Base-by-base conservation (phyloP, 2,888 invertebrate genomes). In the Lasioglossum marginatum region DNA sequence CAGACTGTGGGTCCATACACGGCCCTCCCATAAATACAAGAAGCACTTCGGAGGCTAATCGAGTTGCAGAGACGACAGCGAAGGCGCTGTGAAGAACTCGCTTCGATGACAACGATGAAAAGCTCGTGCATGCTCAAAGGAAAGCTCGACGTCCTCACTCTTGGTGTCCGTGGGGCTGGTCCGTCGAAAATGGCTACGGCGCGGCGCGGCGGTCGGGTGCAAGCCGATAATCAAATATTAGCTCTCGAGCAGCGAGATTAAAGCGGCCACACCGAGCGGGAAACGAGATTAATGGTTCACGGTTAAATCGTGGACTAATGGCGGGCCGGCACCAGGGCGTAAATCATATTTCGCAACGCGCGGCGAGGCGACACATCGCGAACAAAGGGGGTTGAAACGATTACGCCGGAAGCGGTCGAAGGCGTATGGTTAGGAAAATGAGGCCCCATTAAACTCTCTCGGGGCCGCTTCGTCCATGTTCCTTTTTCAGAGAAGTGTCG, bases 331-430 rank as follows among this genome's bases (percentile, higher is more conserved):
- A 48, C 31, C 27, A 34, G 27, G 60, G 52, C 81, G 84, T 84
- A 84, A 84, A 84, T 84, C 84, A 84, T 60, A 71, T 84, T 84
- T 84, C 75, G 81, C 74, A 84, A 84, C 43, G 80, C 66, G 76
- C 19, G n/a, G 63, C 80, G 80, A 34, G 76, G 80, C 83, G 77
- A 48, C 76, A 63, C 72, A 63, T 52, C 34, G 72, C 77, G 79
- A 80, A 76, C 76, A 77, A 80, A 83, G 66, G 52, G 83, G 83
- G 80, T 80, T 80, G 78, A 83, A 83, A 80, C 52, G 79, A 74
- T 79, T 37, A 40, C 82, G 73, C 79, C 75, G 75, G 48, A 68
- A 70, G 78, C 78, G 77, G 45, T 76, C 57, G 57, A 43, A 81
- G 75, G 52, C 70, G 74, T 83, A 71, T 83, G 82, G 73, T 83